phyloP scores from a whole-genome alignment of 2,888 invertebrate genomes.

The Scaptomyza cyrtandrae region DNA sequence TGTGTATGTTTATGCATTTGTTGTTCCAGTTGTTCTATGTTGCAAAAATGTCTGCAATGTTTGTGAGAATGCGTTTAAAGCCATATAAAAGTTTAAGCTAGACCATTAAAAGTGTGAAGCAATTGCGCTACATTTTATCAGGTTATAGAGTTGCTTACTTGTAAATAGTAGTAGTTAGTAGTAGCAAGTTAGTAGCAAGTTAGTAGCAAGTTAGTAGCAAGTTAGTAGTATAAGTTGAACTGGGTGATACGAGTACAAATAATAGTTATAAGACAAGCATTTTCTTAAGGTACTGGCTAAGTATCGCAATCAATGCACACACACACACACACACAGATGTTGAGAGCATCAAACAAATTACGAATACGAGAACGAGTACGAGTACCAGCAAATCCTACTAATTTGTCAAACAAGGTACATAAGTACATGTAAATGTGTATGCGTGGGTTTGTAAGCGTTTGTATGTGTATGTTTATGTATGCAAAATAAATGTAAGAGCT shows the following conservation, averaged over 20 bases:
- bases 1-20: conserved; percentile 25
- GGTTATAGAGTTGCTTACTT: conserved; percentile 40
- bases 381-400: conserved; percentile 14
- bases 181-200: neutral
- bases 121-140: conserved; percentile 57
- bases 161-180: conserved; percentile 12
- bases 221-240: conserved; percentile 27
- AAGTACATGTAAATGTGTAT: conserved; percentile 19
- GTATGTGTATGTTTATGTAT: neutral
- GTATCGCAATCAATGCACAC: conserved; percentile 45
- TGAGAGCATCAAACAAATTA: conserved; percentile 41
- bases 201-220: conserved; percentile 8
- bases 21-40: conserved; percentile 41
- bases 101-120: conserved; percentile 55
- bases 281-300: conserved; percentile 32
- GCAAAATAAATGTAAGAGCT: conserved; percentile 62
- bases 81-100: conserved; percentile 55
- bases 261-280: conserved; percentile 60
- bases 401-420: conserved; percentile 9
- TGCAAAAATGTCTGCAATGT: conserved; percentile 50
- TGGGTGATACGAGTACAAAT: conserved; percentile 60
- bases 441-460: conserved; percentile 5
- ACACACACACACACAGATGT: conserved; percentile 8
- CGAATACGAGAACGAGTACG: conserved; percentile 24
- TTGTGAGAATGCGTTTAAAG: conserved; percentile 59